phyloP scores from a whole-genome alignment of 2,113 vertebrate genomes.

The Calyptomena viridis region DNA sequence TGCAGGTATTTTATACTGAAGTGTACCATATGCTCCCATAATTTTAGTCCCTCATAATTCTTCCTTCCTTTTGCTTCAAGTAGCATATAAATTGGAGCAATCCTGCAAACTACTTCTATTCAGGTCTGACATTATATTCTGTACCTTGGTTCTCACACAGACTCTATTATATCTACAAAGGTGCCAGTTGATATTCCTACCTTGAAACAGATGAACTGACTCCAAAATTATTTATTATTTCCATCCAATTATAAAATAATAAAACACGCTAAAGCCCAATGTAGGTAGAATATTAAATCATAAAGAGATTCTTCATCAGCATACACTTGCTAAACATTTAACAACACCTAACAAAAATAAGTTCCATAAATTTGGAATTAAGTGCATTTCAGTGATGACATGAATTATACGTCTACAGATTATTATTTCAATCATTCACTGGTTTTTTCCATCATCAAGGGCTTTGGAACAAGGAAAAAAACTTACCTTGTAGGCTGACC shows the following conservation, averaged over 20 bases:
- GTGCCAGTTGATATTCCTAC: background rate
- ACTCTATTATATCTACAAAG: background rate
- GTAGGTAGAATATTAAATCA: background rate
- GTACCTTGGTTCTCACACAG: background rate
- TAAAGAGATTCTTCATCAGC: background rate
- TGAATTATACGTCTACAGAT: background rate
- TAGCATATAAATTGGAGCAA: background rate
- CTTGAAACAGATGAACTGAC: background rate
- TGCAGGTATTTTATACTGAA: background rate
- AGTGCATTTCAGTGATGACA: background rate
- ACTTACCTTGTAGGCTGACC: background rate
- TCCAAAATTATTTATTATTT: background rate
- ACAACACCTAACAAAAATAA: background rate
- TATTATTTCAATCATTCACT: background rate
- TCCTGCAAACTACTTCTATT: background rate
- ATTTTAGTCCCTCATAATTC: background rate
- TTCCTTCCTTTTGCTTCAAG: background rate
- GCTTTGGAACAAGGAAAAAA: background rate
- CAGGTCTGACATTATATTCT: background rate
- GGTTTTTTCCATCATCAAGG: background rate
- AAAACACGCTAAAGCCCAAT: background rate
- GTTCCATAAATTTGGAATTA: background rate
- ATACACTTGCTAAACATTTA: background rate
- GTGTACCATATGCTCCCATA: accelerated
- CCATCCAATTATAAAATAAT: background rate